A percentile compares a stretch with the other conserved stretches of the same genome.
These are phyloP conservation scores for Drepanosiphum platanoidis DNA, from an alignment of 2,888 invertebrate genomes.

Conservation along the genomic window DNA sequence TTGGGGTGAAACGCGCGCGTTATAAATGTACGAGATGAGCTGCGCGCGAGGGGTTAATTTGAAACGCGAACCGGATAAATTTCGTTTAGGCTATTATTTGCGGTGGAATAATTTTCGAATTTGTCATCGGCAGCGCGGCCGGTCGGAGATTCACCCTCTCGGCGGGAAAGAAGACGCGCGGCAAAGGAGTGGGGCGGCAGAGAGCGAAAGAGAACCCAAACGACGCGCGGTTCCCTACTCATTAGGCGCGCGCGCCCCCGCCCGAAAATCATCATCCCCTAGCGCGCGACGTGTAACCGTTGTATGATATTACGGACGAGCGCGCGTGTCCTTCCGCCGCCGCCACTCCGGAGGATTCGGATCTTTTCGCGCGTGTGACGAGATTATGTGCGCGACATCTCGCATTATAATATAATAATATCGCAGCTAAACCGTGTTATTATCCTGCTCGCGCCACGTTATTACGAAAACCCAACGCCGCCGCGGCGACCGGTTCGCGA, in stretches of 20 bases:
- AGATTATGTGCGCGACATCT: constrained; percentile 10
- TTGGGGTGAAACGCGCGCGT: constrained; percentile 5
- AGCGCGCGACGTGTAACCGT: no score
- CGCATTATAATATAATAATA: no score
- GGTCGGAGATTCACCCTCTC: neutral
- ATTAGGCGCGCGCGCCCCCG: neutral
- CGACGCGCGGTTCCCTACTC: neutral
- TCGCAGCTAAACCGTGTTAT: neutral
- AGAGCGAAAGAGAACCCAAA: no score
- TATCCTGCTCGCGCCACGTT: neutral
- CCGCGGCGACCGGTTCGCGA: no score
- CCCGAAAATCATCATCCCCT: neutral
- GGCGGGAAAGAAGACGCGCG: neutral
- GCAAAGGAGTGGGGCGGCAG: neutral
- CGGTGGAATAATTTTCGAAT: constrained; percentile 62
- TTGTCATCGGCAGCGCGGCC: constrained; percentile 42
- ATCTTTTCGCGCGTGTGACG: constrained; percentile 50
- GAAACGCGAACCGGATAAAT: constrained; percentile 50
- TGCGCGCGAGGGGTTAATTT: constrained; percentile 40
- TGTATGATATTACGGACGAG: neutral
- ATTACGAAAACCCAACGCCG: neutral
- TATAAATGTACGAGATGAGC: no score
- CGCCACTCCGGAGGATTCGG: neutral
- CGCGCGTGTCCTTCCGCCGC: neutral
- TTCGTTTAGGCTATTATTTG: constrained; percentile 53